A percentile compares a stretch with the other conserved stretches of the same genome.
phyloP scores from a whole-genome alignment of 2,888 invertebrate species.

The Criorhina ranunculi region DNA sequence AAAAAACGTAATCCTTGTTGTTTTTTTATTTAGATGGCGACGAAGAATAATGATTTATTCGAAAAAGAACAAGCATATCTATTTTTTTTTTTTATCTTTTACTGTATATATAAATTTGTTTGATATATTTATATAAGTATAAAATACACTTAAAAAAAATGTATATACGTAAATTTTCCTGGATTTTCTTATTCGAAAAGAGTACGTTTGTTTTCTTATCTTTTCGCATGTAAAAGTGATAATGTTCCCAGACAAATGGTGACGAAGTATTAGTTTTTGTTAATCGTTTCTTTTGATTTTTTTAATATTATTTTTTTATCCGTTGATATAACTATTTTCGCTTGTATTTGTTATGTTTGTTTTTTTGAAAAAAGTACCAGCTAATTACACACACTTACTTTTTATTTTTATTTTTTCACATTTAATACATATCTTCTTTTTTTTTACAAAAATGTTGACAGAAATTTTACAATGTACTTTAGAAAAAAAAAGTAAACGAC shows the following conservation, averaged over 20 bases:
- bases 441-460: slow-evolving; percentile 74
- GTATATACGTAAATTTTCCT: slow-evolving; percentile 1
- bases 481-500: slow-evolving; percentile 64
- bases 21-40: slow-evolving; percentile 14
- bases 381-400: slow-evolving; percentile 81
- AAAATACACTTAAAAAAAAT: slow-evolving; percentile 69
- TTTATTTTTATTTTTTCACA: slow-evolving; percentile 76
- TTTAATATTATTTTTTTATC: slow-evolving; percentile 31
- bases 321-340: slow-evolving; percentile 33
- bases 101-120: slow-evolving; percentile 37
- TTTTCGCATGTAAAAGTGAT: slow-evolving; percentile 44
- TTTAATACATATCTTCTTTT: slow-evolving; percentile 77
- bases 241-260: slow-evolving; percentile 63
- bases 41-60: slow-evolving; percentile 39
- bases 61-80: slow-evolving; percentile 50
- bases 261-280: slow-evolving; percentile 34
- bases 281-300: slow-evolving; percentile 55
- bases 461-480: slow-evolving; percentile 68
- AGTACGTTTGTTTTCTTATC: slow-evolving; percentile 12
- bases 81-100: slow-evolving; percentile 2
- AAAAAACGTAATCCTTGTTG: neutral
- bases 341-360: slow-evolving; percentile 70
- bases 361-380: slow-evolving; percentile 80
- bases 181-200: slow-evolving; percentile 22
- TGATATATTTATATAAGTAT: slow-evolving; percentile 58